phyloP scores from a whole-genome alignment of 2,888 invertebrate genomes.

The Agonopterix heracliana region DNA sequence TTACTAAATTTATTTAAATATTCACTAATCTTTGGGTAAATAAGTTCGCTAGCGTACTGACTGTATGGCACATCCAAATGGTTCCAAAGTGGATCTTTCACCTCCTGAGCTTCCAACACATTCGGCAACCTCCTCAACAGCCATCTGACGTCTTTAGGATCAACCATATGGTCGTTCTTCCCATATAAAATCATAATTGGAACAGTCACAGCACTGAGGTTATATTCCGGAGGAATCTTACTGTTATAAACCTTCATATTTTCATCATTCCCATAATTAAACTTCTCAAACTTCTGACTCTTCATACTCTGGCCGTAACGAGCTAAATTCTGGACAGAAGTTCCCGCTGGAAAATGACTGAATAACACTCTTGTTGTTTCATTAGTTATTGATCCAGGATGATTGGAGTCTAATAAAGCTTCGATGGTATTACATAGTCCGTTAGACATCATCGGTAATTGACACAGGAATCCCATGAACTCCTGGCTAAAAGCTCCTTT shows the following conservation, averaged over 20 bases:
- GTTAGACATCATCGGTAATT: slow-evolving; percentile 27
- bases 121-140: slow-evolving; percentile 72
- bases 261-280: slow-evolving; percentile 38
- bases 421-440: slow-evolving; percentile 27
- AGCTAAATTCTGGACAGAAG: slow-evolving; percentile 43
- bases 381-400: slow-evolving; percentile 42
- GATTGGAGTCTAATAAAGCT: slow-evolving; percentile 33
- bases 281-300: slow-evolving; percentile 38
- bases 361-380: slow-evolving; percentile 33
- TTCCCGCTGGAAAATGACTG: slow-evolving; percentile 49
- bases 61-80: slow-evolving; percentile 43
- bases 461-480: slow-evolving; percentile 42
- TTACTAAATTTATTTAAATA: slow-evolving; percentile 7
- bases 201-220: slow-evolving; percentile 34
- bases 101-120: slow-evolving; percentile 69
- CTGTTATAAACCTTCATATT: slow-evolving; percentile 43
- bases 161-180: slow-evolving; percentile 74
- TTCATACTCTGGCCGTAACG: slow-evolving; percentile 46
- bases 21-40: slow-evolving; percentile 25
- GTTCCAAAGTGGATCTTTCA: slow-evolving; percentile 61
- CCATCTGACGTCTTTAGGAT: slow-evolving; percentile 74
- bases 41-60: slow-evolving; percentile 24
- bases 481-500: slow-evolving; percentile 41
- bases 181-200: slow-evolving; percentile 50
- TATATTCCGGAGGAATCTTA: slow-evolving; percentile 39